Evolutionary conservation across 2,888 invertebrate genomes (phyloP), one percentile per base, ranked within the genome.

Genomic region (Malthinus flaveolus): DNA sequence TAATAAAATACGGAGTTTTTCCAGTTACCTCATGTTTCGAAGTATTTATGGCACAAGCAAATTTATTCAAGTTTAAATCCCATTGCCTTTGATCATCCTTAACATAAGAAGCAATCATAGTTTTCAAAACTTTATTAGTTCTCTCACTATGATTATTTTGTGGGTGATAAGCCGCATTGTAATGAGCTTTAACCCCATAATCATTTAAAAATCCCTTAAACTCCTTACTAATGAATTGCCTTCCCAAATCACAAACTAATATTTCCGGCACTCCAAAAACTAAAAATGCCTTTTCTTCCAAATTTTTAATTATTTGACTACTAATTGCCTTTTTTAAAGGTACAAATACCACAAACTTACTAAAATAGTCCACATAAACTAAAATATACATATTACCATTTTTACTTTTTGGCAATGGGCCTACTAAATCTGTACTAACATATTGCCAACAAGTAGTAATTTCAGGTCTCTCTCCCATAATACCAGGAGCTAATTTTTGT

Each of bases 401-500:
- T 1, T 23, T 49, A 12, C 56, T 53, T 31, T 56, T 36, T 7
- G 66, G 68, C 3, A 66, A 53, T 5, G 66, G 69, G 0, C 68
- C 68, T n/a, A 68, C 34, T 1, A 64, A 12, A 54, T 68, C 68
- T 1, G 44, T 50, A 7, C 56, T 44, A 10, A 68, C 49, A 9
- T 57, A 37, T 42, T 63, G 59, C 66, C 67, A 68, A 4, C 64
- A 63, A 37, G 45, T 42, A 11, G 39, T 13, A 7, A 62, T 54
- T 1, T 59, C 48, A 4, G 56, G 53, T 12, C 61, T 61, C 5
- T 59, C 46, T 1, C 63, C 59, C 68, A 71, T 71, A 1, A 59
- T 12, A 0, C 70, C 69, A 1, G 62, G 48, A 6, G 66, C 63
- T 1, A 33, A 8, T 5, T 32, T 32, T n/a, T 66, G 66, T 9